A percentile compares a stretch with the other conserved stretches of the same genome.
These are phyloP conservation scores for Poecilia picta DNA, from an alignment of 2,797 vertebrate genomes.

Conservation along the genomic window DNA sequence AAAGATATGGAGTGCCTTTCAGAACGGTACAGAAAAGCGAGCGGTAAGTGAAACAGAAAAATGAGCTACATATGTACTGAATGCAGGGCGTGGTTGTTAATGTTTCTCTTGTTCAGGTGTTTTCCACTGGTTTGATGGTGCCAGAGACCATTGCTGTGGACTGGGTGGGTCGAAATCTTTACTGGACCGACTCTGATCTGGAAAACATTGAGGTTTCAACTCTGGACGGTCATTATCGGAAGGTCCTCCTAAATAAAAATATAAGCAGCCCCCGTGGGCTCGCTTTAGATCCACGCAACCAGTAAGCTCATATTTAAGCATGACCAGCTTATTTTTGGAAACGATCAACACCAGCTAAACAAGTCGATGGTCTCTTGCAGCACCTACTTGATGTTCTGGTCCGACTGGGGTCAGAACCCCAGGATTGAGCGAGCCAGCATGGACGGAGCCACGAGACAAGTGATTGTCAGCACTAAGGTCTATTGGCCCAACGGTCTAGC, in stretches of 20 bases:
- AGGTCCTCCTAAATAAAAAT: slow-evolving; percentile 77
- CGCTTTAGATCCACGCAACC: slow-evolving; percentile 78
- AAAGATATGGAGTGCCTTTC: slow-evolving; percentile 89
- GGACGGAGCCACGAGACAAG: slow-evolving; percentile 72
- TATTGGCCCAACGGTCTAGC: slow-evolving; percentile 82
- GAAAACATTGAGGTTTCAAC: slow-evolving; percentile 82
- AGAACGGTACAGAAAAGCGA: slow-evolving; percentile 88
- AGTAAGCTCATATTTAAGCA: slow-evolving; percentile 56
- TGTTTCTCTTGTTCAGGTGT: slow-evolving; percentile 61
- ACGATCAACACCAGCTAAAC: background rate
- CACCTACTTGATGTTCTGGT: slow-evolving; percentile 81
- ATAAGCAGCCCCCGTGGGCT: slow-evolving; percentile 79
- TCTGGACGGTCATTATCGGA: slow-evolving; percentile 76
- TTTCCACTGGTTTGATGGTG: slow-evolving; percentile 74
- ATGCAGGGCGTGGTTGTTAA: background rate
- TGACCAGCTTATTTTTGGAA: background rate
- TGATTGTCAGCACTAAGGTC: slow-evolving; percentile 77
- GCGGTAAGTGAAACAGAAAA: slow-evolving; percentile 75
- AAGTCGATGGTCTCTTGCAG: slow-evolving; percentile 44
- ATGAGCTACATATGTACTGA: background rate
- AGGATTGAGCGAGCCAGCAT: slow-evolving; percentile 76
- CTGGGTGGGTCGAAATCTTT: slow-evolving; percentile 80
- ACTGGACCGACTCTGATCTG: slow-evolving; percentile 80
- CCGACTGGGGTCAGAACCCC: slow-evolving; percentile 83
- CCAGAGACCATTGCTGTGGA: slow-evolving; percentile 81